Conservation (phyloP, 2,113 vertebrate species). For the Gavialis gangeticus region DNA sequence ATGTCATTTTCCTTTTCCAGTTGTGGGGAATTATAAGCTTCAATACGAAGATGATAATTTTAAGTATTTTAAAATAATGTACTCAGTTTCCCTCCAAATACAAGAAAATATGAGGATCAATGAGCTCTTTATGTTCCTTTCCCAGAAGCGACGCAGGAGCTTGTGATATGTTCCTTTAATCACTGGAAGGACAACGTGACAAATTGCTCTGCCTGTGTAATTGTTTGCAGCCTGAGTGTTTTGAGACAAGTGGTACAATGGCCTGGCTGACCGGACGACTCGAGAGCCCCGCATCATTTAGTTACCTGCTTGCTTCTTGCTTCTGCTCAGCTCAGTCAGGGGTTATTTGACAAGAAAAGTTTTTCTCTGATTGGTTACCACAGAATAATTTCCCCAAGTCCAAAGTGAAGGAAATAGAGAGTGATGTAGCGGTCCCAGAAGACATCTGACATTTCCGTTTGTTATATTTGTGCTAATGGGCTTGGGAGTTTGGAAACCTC, state of each 20-base stretch:
- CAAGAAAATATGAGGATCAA: not conserved
- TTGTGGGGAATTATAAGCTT: not conserved
- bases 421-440: not conserved
- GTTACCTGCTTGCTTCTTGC: not conserved
- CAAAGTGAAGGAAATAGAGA: not conserved
- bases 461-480: not conserved
- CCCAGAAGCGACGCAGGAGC: not conserved
- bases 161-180: not conserved
- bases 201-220: not conserved
- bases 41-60: not conserved
- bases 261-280: not conserved
- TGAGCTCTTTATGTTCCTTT: not conserved
- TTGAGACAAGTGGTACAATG: not conserved
- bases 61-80: not conserved
- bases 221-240: not conserved
- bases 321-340: not conserved
- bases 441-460: not conserved
- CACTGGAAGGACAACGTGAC: not conserved
- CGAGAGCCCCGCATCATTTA: fast-evolving
- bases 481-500: not conserved
- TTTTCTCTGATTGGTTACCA: conserved; percentile 20
- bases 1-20: not conserved
- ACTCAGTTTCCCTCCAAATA: not conserved
- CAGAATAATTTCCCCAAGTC: not conserved
- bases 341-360: not conserved